Base-by-base conservation (phyloP, 1,140 invertebrate genomes). In the Drosophila leontia region DNA sequence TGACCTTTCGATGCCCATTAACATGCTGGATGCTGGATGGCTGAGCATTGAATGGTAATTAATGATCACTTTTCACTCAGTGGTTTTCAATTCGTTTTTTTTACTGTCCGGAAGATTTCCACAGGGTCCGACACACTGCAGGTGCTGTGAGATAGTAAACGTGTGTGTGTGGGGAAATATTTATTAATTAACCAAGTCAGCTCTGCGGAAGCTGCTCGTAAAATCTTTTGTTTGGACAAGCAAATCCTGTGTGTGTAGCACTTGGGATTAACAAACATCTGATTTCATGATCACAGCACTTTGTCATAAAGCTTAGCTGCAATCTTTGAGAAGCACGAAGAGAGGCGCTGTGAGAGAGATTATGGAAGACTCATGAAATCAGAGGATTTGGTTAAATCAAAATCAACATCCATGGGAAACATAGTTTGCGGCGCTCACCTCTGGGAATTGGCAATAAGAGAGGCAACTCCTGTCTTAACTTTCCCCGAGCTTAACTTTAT, bases 1-100 rank as follows among this genome's bases (percentile, higher is more conserved):
- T 70, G 75, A 62, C 75, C 75, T 71, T 63, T 78, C 42, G 55
- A 44, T 56, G 58, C 48, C 75, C 64, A 78, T 78, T 78, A 78
- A 70, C 39, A 78, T 78, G 57, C 57, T 55, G 51, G 34, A 78
- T 68, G 57, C 57, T 51, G 29, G n/a, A 15, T 44, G 51, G 34
- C 29, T 41, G n/a, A 45, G 39, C 58, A 78, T 62, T 77, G 37
- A 61, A 45, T 61, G 19, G 75, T 70, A 78, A 78, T 78, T 78
- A 78, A 78, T 78, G 58, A 71, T 62, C 37, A 34, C 39, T 75
- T 75, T 72, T 75, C 71, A 77, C 56, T 68, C 62, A 58, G 41
- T 50, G 69, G 47, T 39, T 50, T 76, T 75, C 29, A 50, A 65
- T 76, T 55, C 42, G 42, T 23, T 75, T 63, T 74, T 51, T 62